Conservation (phyloP, 1,140 invertebrate genomes). For the Drosophila nigrodunni region DNA sequence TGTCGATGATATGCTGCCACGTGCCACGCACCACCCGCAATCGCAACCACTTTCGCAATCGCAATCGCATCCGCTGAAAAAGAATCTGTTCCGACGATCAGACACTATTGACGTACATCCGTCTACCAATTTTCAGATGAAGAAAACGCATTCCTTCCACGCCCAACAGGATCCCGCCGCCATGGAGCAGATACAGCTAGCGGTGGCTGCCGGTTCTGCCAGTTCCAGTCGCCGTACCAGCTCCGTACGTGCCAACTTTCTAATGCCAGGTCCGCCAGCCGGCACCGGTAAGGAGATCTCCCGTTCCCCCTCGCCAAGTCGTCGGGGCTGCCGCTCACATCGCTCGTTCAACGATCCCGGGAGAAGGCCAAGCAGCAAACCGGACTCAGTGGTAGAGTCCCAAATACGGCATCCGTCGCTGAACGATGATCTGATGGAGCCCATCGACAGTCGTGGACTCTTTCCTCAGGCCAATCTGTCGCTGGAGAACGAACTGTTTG, state of each 20-base stretch:
- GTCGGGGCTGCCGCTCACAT: constrained; percentile 79
- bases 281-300: constrained; percentile 71
- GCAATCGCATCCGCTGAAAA: constrained; percentile 70
- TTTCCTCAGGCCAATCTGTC: constrained; percentile 74
- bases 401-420: constrained; percentile 81
- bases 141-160: constrained; percentile 84
- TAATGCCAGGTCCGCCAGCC: constrained; percentile 73
- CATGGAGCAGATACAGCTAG: constrained; percentile 75
- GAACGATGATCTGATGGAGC: constrained; percentile 79
- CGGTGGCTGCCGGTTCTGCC: constrained; percentile 66
- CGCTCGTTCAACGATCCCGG: constrained; percentile 81
- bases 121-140: constrained; percentile 84
- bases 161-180: constrained; percentile 81
- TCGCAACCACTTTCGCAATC: constrained; percentile 13
- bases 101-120: constrained; percentile 84
- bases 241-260: constrained; percentile 79
- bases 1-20: constrained; percentile 79
- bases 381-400: constrained; percentile 74
- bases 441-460: constrained; percentile 51
- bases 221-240: constrained; percentile 80
- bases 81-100: constrained; percentile 80
- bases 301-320: constrained; percentile 80
- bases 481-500: constrained; percentile 80
- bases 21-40: constrained; percentile 36
- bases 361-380: constrained; percentile 66